phyloP scores from a whole-genome alignment of 2,888 invertebrate species.

The Asteroscopus sphinx region DNA sequence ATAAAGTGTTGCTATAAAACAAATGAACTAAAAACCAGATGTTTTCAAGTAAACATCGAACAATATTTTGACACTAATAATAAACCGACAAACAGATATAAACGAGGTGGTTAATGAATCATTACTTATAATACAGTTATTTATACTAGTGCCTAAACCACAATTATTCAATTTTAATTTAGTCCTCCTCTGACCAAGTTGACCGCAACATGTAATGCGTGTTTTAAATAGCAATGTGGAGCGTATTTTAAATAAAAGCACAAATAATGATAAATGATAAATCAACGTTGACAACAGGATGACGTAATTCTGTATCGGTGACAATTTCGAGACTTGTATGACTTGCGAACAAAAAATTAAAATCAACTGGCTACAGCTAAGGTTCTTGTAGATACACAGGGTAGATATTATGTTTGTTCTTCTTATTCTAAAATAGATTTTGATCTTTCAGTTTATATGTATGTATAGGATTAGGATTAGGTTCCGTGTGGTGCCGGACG shows the following conservation, averaged over 20 bases:
- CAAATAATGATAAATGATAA: neutral
- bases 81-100: conserved; percentile 22
- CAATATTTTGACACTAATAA: conserved; percentile 19
- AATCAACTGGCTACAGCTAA: no score
- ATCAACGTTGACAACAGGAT: conserved; percentile 4
- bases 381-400: no score
- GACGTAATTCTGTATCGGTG: conserved; percentile 14
- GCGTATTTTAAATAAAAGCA: conserved; percentile 4
- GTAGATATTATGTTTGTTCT: no score
- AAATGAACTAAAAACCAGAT: conserved; percentile 20
- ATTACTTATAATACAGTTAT: conserved; percentile 19
- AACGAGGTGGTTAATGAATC: conserved; percentile 30
- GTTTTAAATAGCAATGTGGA: conserved; percentile 9
- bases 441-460: no score
- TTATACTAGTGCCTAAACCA: conserved; percentile 11
- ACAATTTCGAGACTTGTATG: conserved; percentile 9
- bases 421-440: no score
- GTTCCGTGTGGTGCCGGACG: no score
- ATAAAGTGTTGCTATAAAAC: no score
- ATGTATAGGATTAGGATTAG: no score
- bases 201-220: conserved; percentile 32
- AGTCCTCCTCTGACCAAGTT: neutral
- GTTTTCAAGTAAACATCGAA: conserved; percentile 14
- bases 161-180: conserved; percentile 21
- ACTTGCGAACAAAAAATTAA: no score